Conservation (phyloP, 2,797 vertebrate species). For the Propithecus deckenii region DNA sequence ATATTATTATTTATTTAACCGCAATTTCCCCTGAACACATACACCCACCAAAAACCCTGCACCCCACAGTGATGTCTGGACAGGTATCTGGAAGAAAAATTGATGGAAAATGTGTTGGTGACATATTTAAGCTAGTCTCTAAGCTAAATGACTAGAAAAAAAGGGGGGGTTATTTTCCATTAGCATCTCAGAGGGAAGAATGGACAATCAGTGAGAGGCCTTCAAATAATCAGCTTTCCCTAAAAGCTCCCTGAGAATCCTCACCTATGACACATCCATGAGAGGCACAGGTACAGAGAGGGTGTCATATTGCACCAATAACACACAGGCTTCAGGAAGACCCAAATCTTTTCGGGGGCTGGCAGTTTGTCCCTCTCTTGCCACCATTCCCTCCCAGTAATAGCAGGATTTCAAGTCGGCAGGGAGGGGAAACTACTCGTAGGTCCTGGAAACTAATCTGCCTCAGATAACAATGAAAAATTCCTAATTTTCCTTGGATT, state of each 20-base stretch:
- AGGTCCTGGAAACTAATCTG: neutral
- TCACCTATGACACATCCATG: neutral
- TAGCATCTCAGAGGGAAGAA: neutral
- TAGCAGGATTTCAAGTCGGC: neutral
- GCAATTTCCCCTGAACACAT: neutral
- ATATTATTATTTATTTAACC: neutral
- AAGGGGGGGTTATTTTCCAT: too few relatives aligned
- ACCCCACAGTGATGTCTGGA: neutral
- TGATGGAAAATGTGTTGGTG: neutral
- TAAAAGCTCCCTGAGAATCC: neutral
- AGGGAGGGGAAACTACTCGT: neutral
- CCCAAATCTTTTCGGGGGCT: neutral
- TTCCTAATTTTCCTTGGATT: neutral
- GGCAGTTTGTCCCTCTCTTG: neutral
- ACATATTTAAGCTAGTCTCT: neutral
- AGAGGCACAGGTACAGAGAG: fast-evolving
- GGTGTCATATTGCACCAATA: fast-evolving
- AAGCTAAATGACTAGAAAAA: neutral
- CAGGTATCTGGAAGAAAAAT: too few relatives aligned
- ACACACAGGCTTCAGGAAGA: neutral
- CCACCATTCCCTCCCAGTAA: neutral
- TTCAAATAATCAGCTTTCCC: neutral
- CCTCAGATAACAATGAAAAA: neutral
- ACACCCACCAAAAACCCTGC: neutral
- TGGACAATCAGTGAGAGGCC: neutral